Conservation (phyloP, 2,888 invertebrate species). For the Philereme vetulata region DNA sequence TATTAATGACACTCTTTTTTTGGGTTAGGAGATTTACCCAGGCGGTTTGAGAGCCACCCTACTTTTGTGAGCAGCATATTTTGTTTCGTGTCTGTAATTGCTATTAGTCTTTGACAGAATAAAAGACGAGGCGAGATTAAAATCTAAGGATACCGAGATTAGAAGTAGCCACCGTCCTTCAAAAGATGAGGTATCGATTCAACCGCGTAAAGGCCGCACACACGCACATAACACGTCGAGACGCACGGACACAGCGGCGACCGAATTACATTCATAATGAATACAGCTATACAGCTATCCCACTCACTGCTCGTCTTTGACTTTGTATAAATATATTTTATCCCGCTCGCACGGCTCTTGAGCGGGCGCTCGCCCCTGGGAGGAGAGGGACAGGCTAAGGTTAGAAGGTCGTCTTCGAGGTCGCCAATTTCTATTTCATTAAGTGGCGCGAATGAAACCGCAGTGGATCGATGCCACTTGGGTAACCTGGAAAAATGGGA, state of each 20-base stretch:
- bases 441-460: constrained; percentile 78
- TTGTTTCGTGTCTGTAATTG: constrained; percentile 8
- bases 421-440: constrained; percentile 83
- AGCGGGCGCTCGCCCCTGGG: constrained; percentile 61
- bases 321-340: constrained; percentile 83
- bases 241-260: constrained; percentile 78
- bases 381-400: constrained; percentile 73
- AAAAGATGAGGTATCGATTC: constrained; percentile 82
- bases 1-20: constrained; percentile 67
- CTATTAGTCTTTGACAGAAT: constrained; percentile 4
- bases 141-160: constrained; percentile 22
- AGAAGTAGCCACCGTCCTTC: constrained; percentile 40
- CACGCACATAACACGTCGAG: constrained; percentile 59
- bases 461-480: constrained; percentile 73
- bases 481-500: constrained; percentile 57
- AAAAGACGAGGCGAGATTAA: background rate
- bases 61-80: constrained; percentile 4
- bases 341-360: constrained; percentile 72
- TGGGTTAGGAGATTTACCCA: constrained; percentile 19
- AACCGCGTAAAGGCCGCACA: constrained; percentile 72
- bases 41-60: constrained; percentile 20
- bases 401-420: constrained; percentile 80
- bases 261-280: constrained; percentile 84
- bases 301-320: constrained; percentile 81
- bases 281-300: constrained; percentile 83